These are phyloP conservation scores for Dolichopus griseipennis DNA, from an alignment of 2,888 invertebrate genomes.

Conservation along the genomic window DNA sequence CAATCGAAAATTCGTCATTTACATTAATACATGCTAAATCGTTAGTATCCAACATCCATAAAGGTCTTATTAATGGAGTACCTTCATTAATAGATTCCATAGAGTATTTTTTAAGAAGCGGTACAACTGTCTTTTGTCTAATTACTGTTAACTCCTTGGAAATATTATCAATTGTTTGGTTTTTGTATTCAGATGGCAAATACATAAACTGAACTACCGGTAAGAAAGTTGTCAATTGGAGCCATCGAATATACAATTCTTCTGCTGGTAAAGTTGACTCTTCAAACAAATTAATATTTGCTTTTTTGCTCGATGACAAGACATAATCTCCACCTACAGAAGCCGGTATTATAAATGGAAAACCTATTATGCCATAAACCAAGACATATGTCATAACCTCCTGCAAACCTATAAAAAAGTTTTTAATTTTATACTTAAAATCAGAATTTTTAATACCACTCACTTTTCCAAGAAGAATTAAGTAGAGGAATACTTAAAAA, in stretches of 20 bases:
- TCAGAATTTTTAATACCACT: background rate
- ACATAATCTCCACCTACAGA: slow-evolving; percentile 86
- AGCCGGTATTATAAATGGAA: slow-evolving; percentile 87
- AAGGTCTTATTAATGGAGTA: slow-evolving; percentile 72
- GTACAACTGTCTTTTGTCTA: slow-evolving; percentile 68
- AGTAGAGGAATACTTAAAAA: slow-evolving; percentile 80
- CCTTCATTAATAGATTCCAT: slow-evolving; percentile 73
- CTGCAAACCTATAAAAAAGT: slow-evolving; percentile 50
- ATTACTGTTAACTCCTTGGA: slow-evolving; percentile 64
- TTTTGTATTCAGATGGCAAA: slow-evolving; percentile 79
- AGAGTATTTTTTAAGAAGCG: slow-evolving; percentile 65
- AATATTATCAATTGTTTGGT: slow-evolving; percentile 65
- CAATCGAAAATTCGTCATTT: slow-evolving; percentile 80
- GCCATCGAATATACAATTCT: slow-evolving; percentile 82
- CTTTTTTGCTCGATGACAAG: slow-evolving; percentile 47
- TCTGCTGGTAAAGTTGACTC: slow-evolving; percentile 60
- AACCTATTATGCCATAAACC: slow-evolving; percentile 83
- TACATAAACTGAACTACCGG: slow-evolving; percentile 88
- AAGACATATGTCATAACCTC: slow-evolving; percentile 79
- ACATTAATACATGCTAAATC: slow-evolving; percentile 69
- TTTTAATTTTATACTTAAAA: background rate
- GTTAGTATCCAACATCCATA: slow-evolving; percentile 80
- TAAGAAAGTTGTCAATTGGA: slow-evolving; percentile 81
- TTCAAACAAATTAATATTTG: slow-evolving; percentile 44
- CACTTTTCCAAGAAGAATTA: slow-evolving; percentile 71